Evolutionary conservation across 35 echinoderm and acorn worm genomes (phyloP).

Genomic region (Holothuria glaberrima): DNA sequence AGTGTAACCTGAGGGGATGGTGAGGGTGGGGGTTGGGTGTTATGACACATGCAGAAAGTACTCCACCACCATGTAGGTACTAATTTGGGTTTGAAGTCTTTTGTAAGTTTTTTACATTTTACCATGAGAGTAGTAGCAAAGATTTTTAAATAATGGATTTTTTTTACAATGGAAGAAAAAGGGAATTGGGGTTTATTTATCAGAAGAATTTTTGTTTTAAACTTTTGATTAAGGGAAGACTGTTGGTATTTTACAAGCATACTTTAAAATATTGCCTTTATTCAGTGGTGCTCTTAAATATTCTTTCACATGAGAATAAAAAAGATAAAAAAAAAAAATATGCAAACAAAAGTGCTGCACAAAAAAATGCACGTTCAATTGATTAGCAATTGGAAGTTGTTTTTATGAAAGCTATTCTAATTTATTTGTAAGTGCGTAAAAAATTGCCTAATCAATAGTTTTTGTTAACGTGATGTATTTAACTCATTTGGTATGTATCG

Average conservation of each 20-base stretch:
- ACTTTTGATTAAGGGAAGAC: not conserved
- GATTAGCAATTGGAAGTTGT: too few relatives aligned
- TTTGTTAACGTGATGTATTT: not conserved
- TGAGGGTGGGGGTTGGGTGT: too few relatives aligned
- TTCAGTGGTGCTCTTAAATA: conserved; percentile 26
- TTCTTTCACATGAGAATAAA: conserved; percentile 45
- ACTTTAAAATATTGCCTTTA: conserved; percentile 13
- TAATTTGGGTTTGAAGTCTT: too few relatives aligned
- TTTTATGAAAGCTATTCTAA: conserved; percentile 26
- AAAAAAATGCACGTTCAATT: too few relatives aligned
- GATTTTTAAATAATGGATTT: too few relatives aligned
- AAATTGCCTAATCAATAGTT: conserved; percentile 5
- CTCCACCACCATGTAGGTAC: too few relatives aligned
- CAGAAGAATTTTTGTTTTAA: not conserved
- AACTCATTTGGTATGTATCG: too few relatives aligned
- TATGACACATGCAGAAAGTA: too few relatives aligned
- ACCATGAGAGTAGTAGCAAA: too few relatives aligned
- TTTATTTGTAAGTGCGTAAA: not conserved
- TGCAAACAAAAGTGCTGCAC: not conserved
- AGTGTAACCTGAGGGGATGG: too few relatives aligned
- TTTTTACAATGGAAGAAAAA: too few relatives aligned
- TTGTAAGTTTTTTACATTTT: too few relatives aligned
- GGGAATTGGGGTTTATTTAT: not conserved
- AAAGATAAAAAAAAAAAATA: not conserved
- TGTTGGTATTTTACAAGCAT: not conserved